Base-by-base conservation (phyloP, 2,888 invertebrate genomes). In the Dione juno region DNA sequence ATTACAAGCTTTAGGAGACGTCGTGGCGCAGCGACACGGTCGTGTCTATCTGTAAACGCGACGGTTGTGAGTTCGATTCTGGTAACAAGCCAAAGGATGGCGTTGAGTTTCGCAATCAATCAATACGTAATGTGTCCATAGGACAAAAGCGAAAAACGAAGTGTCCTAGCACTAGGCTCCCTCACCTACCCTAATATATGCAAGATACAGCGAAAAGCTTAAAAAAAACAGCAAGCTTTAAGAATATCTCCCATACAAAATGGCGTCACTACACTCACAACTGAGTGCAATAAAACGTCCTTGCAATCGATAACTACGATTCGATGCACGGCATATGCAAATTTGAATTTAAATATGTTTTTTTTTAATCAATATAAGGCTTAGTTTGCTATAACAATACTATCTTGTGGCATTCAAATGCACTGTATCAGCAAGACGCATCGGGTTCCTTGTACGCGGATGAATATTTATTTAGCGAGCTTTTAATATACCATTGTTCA, bases 261-360 rank as follows among this genome's bases (percentile, higher is more conserved):
- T 13, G 14, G 14, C 13, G 13, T 9, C 19, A 35, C 16, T 35
- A 11, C 11, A 19, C 19, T 58, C 19, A n/a, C n/a, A 10, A 28
- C 28, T 11, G 3, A 58, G 50, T 75, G 76, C 75, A 79, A 75
- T 70, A 76, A 77, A 78, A 75, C 77, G 77, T 77, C 77, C 77
- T 77, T 77, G 78, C 75, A 88, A 89, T 90, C 89, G 90, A 90
- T 90, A 90, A 87, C 81, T 85, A 84, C 87, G 82, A 86, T 86
- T 86, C 90, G 82, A 85, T 81, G 88, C 91, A 90, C 91, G 90
- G 87, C 84, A 83, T 88, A 92, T 92, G 92, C 85, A 88, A 92
- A 92, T 91, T 83, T 79, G 72, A 84, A 89, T 89, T 85, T 87
- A 89, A 90, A 90, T 88, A 85, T 82, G 84, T 81, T 85, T 88